These are phyloP conservation scores for Spilogale gracilis DNA, from an alignment of 2,113 vertebrate genomes.

Conservation along the genomic window DNA sequence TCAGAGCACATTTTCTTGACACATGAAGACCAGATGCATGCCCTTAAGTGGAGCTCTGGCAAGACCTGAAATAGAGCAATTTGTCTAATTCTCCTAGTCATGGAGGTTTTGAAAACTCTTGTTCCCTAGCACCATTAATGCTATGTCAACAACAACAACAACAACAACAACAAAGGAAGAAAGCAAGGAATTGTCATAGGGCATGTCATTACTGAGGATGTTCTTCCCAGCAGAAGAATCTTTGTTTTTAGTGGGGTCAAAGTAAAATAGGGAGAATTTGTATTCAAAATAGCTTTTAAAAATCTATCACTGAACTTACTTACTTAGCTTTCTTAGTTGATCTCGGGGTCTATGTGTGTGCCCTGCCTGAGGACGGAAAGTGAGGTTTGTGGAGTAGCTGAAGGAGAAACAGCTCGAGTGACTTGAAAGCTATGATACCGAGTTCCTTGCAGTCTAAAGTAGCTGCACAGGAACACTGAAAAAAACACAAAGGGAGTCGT, in stretches of 20 bases:
- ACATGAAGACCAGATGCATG: neutral
- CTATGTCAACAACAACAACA: neutral
- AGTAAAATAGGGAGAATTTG: neutral
- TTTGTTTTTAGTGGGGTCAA: neutral
- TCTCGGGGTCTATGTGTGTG: fast-evolving
- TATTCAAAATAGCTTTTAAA: neutral
- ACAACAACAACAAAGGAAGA: neutral
- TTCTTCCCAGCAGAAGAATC: neutral
- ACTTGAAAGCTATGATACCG: neutral
- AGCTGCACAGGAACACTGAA: neutral
- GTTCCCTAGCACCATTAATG: neutral
- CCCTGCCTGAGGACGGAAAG: neutral
- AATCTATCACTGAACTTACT: neutral
- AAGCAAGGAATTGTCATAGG: neutral
- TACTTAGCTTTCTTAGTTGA: neutral
- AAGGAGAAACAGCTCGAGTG: neutral
- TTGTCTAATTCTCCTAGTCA: neutral
- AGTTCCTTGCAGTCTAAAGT: neutral
- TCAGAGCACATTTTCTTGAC: neutral
- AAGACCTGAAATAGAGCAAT: neutral
- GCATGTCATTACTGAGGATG: neutral
- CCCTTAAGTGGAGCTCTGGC: neutral
- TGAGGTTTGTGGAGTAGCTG: neutral
- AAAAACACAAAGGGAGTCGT: neutral
- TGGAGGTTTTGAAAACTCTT: neutral